Percentiles rank a stretch among this genome's conserved stretches.
phyloP scores from a whole-genome alignment of 2,888 invertebrate genomes.

The Patella depressa region DNA sequence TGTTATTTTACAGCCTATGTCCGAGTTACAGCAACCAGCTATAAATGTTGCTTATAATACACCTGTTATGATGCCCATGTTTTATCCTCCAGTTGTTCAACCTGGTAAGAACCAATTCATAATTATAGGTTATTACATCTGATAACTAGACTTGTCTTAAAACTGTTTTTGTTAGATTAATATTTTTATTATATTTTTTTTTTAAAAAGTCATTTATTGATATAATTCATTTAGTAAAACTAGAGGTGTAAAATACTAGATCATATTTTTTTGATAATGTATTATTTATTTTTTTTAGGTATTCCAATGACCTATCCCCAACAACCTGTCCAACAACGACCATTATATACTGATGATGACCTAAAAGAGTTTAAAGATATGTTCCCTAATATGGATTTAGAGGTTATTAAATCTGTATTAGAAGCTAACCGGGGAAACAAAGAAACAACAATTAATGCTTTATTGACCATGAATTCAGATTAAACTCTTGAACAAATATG shows the following conservation, averaged over 20 bases:
- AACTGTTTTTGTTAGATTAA: no score
- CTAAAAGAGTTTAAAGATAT: constrained; percentile 83
- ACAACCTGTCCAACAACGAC: constrained; percentile 41
- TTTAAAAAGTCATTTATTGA: no score
- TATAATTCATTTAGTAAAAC: no score
- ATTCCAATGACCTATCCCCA: background rate
- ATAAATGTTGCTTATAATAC: constrained; percentile 21
- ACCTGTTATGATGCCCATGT: constrained; percentile 44
- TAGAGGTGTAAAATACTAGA: no score
- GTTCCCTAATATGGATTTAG: constrained; percentile 95
- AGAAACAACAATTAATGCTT: constrained; percentile 89
- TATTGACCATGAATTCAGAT: constrained; percentile 82
- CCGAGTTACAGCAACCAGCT: constrained; percentile 38
- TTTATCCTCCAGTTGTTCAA: constrained; percentile 32
- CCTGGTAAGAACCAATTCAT: background rate
- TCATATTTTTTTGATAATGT: no score
- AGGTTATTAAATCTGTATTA: constrained; percentile 90
- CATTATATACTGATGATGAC: constrained; percentile 70
- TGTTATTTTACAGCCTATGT: constrained; percentile 39
- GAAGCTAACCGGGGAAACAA: constrained; percentile 92
- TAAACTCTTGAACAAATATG: constrained; percentile 17
- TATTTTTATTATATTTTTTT: no score
- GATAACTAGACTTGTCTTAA: no score
- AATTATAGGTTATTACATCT: no score
- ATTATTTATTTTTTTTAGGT: no score